Evolutionary conservation across 2,888 invertebrate genomes (phyloP), one percentile per base, ranked within the genome.

Genomic region (Orthosia gothica): DNA sequence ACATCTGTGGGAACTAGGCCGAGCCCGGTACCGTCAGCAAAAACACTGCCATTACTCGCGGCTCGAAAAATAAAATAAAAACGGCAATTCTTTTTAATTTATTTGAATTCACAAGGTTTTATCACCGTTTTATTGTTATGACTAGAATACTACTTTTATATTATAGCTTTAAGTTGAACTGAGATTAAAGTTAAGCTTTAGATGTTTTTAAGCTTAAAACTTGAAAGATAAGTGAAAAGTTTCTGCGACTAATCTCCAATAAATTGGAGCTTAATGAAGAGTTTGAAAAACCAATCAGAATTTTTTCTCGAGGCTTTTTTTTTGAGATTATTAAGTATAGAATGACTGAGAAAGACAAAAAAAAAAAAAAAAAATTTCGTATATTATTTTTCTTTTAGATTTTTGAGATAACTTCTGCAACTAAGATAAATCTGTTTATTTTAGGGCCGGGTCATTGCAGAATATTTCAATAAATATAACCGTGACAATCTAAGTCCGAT

Each of bases 1-100:
- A 79, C 84, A 81, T 84, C 85, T 86, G 91, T 93, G 93, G 84
- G 93, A 93, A 93, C 92, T 90, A 85, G 92, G 93, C 88, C 92
- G 86, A 83, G 77, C 79, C 76, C 79, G 75, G 88, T 87, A 92
- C 76, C 57, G 91, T 84, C 85, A 83, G 85, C 89, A 92, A 87
- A 91, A 79, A 88, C 71, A 74, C 20, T 15, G 54, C 67, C 47
- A 74, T 72, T 70, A 76, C 72, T 79, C 70, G 62, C 49, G 16
- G 23, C 61, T 68, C 58, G 40, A 65, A 73, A 86, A 74, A 63
- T 61, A 52, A 64, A 82, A 75, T 68, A 66, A 81, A 81, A 79
- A 49, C 52, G 7, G 26, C 45, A 45, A 64, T 77, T 52, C 61
- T 72, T 71, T 78, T 73, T 74, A 58, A 26, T 70, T 74, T 72